A percentile compares a stretch with the other conserved stretches of the same genome.
Evolutionary conservation across 2,888 invertebrate species (phyloP).

Genomic region (Caprella mutica): DNA sequence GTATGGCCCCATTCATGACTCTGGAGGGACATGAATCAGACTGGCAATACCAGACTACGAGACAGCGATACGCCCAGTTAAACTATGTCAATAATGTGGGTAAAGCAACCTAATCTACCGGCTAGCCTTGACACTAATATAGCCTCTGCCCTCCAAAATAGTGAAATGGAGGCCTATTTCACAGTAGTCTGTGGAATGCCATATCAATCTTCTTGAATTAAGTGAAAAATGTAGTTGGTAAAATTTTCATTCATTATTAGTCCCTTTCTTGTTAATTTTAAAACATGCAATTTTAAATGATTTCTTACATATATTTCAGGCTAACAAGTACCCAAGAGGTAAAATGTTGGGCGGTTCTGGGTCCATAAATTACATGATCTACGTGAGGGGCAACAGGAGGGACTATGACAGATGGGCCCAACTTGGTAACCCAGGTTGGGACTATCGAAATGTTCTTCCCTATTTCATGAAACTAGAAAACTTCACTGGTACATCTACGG

Average conservation of each 20-base stretch:
- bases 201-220: no score
- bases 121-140: no score
- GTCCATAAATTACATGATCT: slow-evolving; percentile 82
- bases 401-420: slow-evolving; percentile 81
- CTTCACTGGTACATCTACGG: slow-evolving; percentile 12
- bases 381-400: slow-evolving; percentile 71
- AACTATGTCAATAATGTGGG: slow-evolving; percentile 14
- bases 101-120: background rate
- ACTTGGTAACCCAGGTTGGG: slow-evolving; percentile 76
- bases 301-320: background rate
- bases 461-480: slow-evolving; percentile 81
- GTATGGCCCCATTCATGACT: slow-evolving; percentile 2
- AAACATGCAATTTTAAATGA: no score
- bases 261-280: no score
- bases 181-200: no score
- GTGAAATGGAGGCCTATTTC: no score
- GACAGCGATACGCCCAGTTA: slow-evolving; percentile 4
- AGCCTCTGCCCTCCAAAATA: no score
- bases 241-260: no score
- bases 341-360: slow-evolving; percentile 63
- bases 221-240: no score
- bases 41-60: slow-evolving; percentile 12
- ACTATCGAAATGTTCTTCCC: slow-evolving; percentile 64
- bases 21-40: slow-evolving; percentile 8
- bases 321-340: slow-evolving; percentile 35